Percentiles rank a stretch among this genome's conserved stretches.
These are phyloP conservation scores for Phrynocephalus forsythii DNA, from an alignment of 2,797 vertebrate genomes.

Conservation along the genomic window DNA sequence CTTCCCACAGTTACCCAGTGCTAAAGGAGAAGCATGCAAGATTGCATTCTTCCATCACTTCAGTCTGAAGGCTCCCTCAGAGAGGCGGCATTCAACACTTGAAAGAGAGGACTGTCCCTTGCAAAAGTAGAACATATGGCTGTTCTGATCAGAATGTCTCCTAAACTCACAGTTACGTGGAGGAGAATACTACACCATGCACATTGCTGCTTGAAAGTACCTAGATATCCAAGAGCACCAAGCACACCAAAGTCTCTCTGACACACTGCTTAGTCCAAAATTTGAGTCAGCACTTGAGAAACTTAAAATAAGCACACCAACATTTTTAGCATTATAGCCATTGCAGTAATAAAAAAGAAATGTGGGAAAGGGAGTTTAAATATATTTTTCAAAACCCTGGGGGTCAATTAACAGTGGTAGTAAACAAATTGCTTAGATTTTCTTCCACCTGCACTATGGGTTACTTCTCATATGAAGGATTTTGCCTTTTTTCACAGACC, in stretches of 20 bases:
- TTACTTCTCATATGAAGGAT: slow-evolving; percentile 67
- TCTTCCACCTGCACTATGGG: slow-evolving; percentile 80
- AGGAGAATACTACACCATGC: not conserved
- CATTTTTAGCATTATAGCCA: slow-evolving; percentile 69
- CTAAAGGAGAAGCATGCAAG: too few relatives aligned
- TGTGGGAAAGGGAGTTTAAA: slow-evolving; percentile 70
- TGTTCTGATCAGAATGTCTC: not conserved
- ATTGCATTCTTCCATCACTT: too few relatives aligned
- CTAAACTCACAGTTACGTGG: not conserved
- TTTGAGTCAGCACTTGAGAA: slow-evolving; percentile 58
- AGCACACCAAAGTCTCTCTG: not conserved
- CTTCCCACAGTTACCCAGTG: too few relatives aligned
- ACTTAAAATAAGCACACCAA: slow-evolving; percentile 70
- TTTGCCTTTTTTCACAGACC: slow-evolving; percentile 82
- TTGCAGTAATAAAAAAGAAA: slow-evolving; percentile 62
- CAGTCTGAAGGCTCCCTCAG: too few relatives aligned
- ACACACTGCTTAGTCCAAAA: not conserved
- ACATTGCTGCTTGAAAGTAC: too few relatives aligned
- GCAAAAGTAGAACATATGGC: not conserved
- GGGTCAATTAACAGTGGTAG: slow-evolving; percentile 72
- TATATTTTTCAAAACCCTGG: slow-evolving; percentile 71
- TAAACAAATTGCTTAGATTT: slow-evolving; percentile 64
- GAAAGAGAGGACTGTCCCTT: not conserved
- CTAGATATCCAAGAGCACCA: not conserved
- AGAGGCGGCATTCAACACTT: not conserved